Evolutionary conservation across 2,888 invertebrate genomes (phyloP).

Genomic region (Eustalomyia histrio): DNA sequence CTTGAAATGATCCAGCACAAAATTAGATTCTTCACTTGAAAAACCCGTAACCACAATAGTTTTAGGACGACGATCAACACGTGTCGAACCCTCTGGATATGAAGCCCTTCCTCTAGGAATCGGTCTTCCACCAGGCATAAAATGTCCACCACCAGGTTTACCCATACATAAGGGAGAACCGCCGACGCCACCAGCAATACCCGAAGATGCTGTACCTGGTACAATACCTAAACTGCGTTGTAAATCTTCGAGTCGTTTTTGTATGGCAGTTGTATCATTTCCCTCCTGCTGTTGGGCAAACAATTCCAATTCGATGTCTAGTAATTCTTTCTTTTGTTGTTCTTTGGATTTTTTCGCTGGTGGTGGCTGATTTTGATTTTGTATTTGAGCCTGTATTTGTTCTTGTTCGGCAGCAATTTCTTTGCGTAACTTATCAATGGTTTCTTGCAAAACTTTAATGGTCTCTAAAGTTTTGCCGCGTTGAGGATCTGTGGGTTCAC

Average conservation of each 20-base stretch:
- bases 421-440: conserved; percentile 83
- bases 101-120: conserved; percentile 73
- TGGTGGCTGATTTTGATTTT: conserved; percentile 72
- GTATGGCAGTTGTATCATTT: conserved; percentile 90
- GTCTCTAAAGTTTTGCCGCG: conserved; percentile 88
- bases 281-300: conserved; percentile 93
- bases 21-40: conserved; percentile 89
- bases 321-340: conserved; percentile 91
- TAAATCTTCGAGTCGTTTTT: conserved; percentile 88
- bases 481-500: conserved; percentile 86
- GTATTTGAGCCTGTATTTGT: conserved; percentile 78
- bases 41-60: conserved; percentile 93
- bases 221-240: conserved; percentile 77
- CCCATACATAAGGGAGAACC: conserved; percentile 56
- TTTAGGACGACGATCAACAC: conserved; percentile 92
- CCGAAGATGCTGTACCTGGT: conserved; percentile 59
- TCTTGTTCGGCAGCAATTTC: conserved; percentile 79
- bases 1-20: conserved; percentile 90
- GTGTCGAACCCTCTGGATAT: conserved; percentile 77
- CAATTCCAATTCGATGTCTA: conserved; percentile 94
- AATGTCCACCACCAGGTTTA: conserved; percentile 64
- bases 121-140: conserved; percentile 61
- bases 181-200: conserved; percentile 56
- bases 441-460: conserved; percentile 90
- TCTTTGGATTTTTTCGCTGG: conserved; percentile 85